Base-by-base conservation (phyloP, 30 jellyfish, hydroid and myxozoan species). In the Hydra vulgaris region DNA sequence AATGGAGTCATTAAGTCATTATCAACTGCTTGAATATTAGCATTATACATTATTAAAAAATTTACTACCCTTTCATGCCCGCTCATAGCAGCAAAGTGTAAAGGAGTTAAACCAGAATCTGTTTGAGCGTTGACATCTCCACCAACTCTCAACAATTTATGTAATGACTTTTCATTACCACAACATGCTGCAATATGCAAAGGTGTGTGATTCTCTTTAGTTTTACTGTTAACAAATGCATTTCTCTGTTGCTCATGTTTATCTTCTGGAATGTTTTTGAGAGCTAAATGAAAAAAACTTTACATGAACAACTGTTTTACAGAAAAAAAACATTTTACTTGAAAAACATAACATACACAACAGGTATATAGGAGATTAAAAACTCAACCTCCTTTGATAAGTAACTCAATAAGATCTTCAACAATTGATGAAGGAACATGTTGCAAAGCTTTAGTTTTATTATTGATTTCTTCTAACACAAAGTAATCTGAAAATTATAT, bases 21-120 rank as follows among this genome's bases (percentile, higher is more conserved):
- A 74, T 91, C 96, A 23, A 83, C 84, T 3, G 95, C 88, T 77
- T 84, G 82, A 18, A 91, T 77, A 55, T 74, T 82, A 17, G 96
- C 97, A 21, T 86, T 54, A 54, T 79, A 87, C 61, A 18, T 40
- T 53, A 86, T 66, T 7, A 91, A 84, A 16, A 21, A 69, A 17
- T 61, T 71, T 22, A 94, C 95, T 21, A 91, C 95, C 23, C 40
- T 54, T 18, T 72, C 66, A 23, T 83, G 95, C 18, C 97, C 97
- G 83, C 90, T 79, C 27, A 81, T 68, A 4, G 97, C 97, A 24
- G 97, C 97, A 24, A 91, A 72, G 78, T 91, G 97, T 23, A 91
- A 88, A 23, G 97, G 95, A 1, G 95, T 54, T 76, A 71, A 83
- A 20, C 26, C 71, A 23, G 88, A 84, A 52, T 91, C 88, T 26